phyloP scores from a whole-genome alignment of 2,888 invertebrate genomes.

The Tenodera sinensis region DNA sequence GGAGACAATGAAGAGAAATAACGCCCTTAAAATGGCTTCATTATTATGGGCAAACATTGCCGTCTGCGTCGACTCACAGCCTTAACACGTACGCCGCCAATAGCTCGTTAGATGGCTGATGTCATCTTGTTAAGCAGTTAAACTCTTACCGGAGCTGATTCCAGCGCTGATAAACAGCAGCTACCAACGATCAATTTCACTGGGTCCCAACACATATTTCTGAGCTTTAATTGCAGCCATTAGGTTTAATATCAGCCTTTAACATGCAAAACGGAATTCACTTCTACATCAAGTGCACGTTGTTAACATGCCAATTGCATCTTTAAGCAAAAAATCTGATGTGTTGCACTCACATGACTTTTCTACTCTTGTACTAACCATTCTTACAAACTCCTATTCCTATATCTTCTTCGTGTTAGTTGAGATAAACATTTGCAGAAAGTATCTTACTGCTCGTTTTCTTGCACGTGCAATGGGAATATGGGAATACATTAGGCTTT shows the following conservation, averaged over 20 bases:
- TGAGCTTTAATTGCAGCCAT: neutral
- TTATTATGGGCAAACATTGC: neutral
- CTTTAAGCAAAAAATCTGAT: too few species aligned
- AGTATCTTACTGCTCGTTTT: too few species aligned
- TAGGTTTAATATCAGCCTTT: neutral
- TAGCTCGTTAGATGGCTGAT: neutral
- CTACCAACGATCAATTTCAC: neutral
- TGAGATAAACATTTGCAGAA: too few species aligned
- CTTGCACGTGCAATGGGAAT: too few species aligned
- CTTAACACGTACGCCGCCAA: neutral
- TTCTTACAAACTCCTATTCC: too few species aligned
- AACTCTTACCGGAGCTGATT: neutral
- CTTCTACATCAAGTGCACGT: neutral
- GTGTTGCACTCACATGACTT: too few species aligned
- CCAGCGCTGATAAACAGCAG: neutral
- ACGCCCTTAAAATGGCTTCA: neutral
- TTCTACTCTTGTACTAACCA: too few species aligned
- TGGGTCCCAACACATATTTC: neutral
- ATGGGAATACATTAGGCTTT: too few species aligned
- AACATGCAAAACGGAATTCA: neutral
- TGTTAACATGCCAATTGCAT: neutral
- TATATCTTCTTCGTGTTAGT: too few species aligned
- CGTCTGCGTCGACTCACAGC: neutral
- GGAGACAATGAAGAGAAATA: neutral
- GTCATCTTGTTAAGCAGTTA: neutral